Evolutionary conservation across 2,113 vertebrate species (phyloP), one percentile per base, ranked within the genome.

Genomic region (Salminus brasiliensis): DNA sequence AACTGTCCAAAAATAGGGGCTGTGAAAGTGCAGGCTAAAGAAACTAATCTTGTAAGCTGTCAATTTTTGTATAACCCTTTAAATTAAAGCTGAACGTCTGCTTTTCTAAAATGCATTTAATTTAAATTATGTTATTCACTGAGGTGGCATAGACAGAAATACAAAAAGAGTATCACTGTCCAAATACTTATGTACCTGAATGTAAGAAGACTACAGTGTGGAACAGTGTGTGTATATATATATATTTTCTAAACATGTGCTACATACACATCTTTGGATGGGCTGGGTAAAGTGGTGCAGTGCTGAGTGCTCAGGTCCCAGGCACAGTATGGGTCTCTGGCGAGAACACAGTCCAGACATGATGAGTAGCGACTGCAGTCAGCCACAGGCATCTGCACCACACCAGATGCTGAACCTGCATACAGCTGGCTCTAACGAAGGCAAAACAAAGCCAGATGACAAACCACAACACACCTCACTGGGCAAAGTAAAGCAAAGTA

Each of bases 261-360:
- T 65, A 45, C 49, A 21, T 72, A 67, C 36, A 8, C 11, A 3
- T 57, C n/a, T 9, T 52, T 34, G 0, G 72, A 5, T 0, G 52
- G 59, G 21, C 32, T 52, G 55, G 41, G 0, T 70, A 88, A 75
- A 0, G 30, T 74, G 39, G 90, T 74, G 71, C 95, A 93, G 0
- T 2, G 12, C 0, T n/a, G 0, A 0, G 78, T 2, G 1, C 67
- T 5, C 5, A 32, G 55, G 63, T 91, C 83, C 94, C 94, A 94
- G 0, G 84, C 89, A 0, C 94, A 94, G 87, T 93, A 94, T 0
- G 94, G 95, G 67, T 94, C 93, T 65, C 93, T 83, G 3, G 94
- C 91, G 81, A 95, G 72, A 79, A 95, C 6, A 15, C 94, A 95
- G 83, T 94, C 93, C 74, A 81, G 71, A 83, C 94, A 94, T 0